A percentile compares a stretch with the other conserved stretches of the same genome.
phyloP scores from a whole-genome alignment of 2,888 invertebrate genomes.

The Drosophila rellima region DNA sequence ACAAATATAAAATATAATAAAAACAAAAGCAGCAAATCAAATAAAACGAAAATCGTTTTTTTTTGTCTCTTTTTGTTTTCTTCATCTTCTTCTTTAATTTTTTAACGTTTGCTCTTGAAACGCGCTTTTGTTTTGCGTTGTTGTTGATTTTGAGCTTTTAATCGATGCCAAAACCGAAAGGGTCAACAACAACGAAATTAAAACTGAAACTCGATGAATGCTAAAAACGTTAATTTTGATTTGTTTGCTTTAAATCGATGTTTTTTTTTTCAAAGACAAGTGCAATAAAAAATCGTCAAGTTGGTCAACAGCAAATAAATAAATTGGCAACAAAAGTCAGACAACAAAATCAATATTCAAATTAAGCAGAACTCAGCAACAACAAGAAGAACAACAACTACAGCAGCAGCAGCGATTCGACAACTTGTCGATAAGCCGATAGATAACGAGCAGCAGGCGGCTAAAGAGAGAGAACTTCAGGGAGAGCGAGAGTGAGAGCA shows the following conservation, averaged over 20 bases:
- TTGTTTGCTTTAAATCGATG: slow-evolving; percentile 35
- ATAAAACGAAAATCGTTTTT: slow-evolving; percentile 43
- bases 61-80: slow-evolving; percentile 20
- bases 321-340: slow-evolving; percentile 42
- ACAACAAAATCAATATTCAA: slow-evolving; percentile 75
- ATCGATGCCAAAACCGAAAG: slow-evolving; percentile 49
- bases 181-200: slow-evolving; percentile 14
- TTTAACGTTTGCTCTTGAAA: slow-evolving; percentile 48
- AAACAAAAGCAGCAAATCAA: slow-evolving; percentile 40
- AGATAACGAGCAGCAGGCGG: slow-evolving; percentile 52
- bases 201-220: slow-evolving; percentile 33
- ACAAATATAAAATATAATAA: slow-evolving; percentile 17
- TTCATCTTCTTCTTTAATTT: slow-evolving; percentile 11
- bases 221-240: slow-evolving; percentile 25
- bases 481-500: slow-evolving; percentile 11
- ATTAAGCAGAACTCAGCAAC: slow-evolving; percentile 56
- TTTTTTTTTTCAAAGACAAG: slow-evolving; percentile 54
- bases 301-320: slow-evolving; percentile 22
- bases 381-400: slow-evolving; percentile 24
- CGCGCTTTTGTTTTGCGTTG: slow-evolving; percentile 40
- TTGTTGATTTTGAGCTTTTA: slow-evolving; percentile 33
- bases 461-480: slow-evolving; percentile 13
- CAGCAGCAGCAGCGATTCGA: slow-evolving; percentile 49
- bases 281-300: slow-evolving; percentile 64
- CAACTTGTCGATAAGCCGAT: slow-evolving; percentile 65